phyloP scores from a whole-genome alignment of 2,888 invertebrate species.

The Eubasilissa splendida region DNA sequence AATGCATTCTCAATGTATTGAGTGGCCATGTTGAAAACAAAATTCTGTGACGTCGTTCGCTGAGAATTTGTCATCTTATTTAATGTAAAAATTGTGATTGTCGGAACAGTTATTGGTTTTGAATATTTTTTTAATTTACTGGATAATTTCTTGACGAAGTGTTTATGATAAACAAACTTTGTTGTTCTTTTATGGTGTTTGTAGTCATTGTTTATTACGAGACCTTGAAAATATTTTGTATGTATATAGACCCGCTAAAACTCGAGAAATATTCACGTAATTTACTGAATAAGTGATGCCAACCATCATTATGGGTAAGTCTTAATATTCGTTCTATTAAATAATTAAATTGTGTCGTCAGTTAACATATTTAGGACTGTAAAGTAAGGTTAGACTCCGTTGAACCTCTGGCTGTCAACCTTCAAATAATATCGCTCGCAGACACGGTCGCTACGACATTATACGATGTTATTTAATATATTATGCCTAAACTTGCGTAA shows the following conservation, averaged over 20 bases:
- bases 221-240: slow-evolving; percentile 56
- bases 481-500: slow-evolving; percentile 36
- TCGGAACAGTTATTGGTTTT: slow-evolving; percentile 33
- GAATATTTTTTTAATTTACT: slow-evolving; percentile 14
- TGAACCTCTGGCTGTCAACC: slow-evolving; percentile 48
- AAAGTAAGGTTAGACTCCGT: slow-evolving; percentile 50
- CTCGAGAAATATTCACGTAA: slow-evolving; percentile 37
- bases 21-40: slow-evolving; percentile 59
- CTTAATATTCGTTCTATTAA: not conserved
- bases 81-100: slow-evolving; percentile 44
- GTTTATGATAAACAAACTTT: slow-evolving; percentile 19
- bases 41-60: slow-evolving; percentile 55
- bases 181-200: slow-evolving; percentile 39
- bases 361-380: slow-evolving; percentile 27
- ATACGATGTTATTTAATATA: slow-evolving; percentile 14
- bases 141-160: slow-evolving; percentile 18
- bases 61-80: slow-evolving; percentile 50
- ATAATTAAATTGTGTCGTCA: not conserved
- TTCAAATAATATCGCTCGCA: slow-evolving; percentile 43
- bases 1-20: slow-evolving; percentile 42
- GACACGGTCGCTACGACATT: slow-evolving; percentile 24
- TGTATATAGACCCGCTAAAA: slow-evolving; percentile 38
- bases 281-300: slow-evolving; percentile 39
- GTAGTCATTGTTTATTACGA: slow-evolving; percentile 52
- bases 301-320: slow-evolving; percentile 49